phyloP scores from a whole-genome alignment of 2,888 invertebrate genomes.

The Melipona beecheii region DNA sequence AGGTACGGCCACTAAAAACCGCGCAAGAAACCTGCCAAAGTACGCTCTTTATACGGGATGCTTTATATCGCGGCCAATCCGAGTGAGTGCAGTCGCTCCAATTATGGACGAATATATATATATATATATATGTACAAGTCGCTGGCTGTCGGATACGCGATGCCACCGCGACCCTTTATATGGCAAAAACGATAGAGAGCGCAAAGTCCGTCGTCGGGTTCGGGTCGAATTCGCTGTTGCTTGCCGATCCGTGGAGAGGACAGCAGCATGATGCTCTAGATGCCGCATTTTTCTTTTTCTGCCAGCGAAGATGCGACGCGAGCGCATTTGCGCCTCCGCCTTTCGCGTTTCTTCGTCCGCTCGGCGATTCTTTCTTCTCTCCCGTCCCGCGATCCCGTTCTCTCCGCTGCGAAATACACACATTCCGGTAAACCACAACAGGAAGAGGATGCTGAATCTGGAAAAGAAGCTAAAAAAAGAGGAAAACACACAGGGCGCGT shows the following conservation, averaged over 20 bases:
- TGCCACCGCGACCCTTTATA: conserved; percentile 60
- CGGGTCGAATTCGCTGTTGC: conserved; percentile 54
- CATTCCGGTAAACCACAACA: conserved; percentile 28
- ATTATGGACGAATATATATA: conserved; percentile 69
- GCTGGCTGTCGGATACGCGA: conserved; percentile 30
- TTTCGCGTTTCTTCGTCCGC: conserved; percentile 26
- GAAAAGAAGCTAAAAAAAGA: conserved; percentile 6
- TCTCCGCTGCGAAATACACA: too few relatives aligned
- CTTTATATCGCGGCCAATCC: conserved; percentile 69
- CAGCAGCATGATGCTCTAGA: conserved; percentile 55
- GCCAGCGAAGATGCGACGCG: background rate
- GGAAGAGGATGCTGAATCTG: background rate
- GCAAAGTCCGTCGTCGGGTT: conserved; percentile 46
- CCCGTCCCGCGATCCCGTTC: background rate
- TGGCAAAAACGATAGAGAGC: conserved; percentile 52
- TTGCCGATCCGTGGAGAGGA: conserved; percentile 42
- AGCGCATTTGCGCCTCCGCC: conserved; percentile 26
- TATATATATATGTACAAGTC: conserved; percentile 52
- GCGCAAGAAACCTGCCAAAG: conserved; percentile 70
- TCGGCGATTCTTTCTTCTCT: conserved; percentile 13
- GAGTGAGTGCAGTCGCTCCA: conserved; percentile 64
- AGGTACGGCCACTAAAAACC: conserved; percentile 65
- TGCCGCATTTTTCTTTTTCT: conserved; percentile 36
- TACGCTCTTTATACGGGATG: conserved; percentile 71
- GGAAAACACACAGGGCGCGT: background rate